Conservation (phyloP, 2,888 invertebrate species). For the Dicranocentrus wangi region DNA sequence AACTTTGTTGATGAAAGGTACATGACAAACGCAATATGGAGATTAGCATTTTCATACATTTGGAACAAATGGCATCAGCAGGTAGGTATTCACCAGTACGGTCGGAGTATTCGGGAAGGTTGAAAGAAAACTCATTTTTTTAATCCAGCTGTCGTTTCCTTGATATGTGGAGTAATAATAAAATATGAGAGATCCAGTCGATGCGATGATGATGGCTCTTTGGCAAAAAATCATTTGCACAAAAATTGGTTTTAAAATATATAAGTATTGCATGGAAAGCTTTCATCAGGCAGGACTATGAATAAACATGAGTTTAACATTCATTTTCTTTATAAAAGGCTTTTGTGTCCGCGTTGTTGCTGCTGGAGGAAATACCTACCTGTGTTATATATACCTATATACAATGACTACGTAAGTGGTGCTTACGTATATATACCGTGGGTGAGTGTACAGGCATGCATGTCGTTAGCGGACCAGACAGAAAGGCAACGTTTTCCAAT, state of each 20-base stretch:
- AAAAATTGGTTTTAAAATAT: constrained; percentile 4
- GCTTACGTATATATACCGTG: background rate
- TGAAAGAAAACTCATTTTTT: background rate
- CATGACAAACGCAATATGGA: constrained; percentile 48
- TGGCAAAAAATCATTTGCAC: constrained; percentile 36
- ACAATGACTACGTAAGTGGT: background rate
- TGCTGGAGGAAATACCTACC: background rate
- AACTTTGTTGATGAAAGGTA: constrained; percentile 19
- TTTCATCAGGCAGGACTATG: constrained; percentile 46
- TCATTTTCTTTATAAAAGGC: constrained; percentile 11
- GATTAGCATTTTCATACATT: constrained; percentile 42
- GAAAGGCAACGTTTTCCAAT: constrained; percentile 51
- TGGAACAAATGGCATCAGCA: constrained; percentile 23
- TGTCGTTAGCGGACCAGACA: constrained; percentile 48
- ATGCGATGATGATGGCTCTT: background rate
- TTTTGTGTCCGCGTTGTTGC: background rate
- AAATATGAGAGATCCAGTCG: no score
- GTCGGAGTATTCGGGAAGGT: background rate
- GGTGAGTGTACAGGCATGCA: background rate
- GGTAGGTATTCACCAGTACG: background rate
- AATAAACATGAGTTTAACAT: constrained; percentile 59
- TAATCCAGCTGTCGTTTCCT: constrained; percentile 57
- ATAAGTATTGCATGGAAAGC: constrained; percentile 35
- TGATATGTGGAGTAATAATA: background rate
- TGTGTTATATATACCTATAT: background rate